phyloP scores from a whole-genome alignment of 2,797 vertebrate species.

The Semotilus atromaculatus region DNA sequence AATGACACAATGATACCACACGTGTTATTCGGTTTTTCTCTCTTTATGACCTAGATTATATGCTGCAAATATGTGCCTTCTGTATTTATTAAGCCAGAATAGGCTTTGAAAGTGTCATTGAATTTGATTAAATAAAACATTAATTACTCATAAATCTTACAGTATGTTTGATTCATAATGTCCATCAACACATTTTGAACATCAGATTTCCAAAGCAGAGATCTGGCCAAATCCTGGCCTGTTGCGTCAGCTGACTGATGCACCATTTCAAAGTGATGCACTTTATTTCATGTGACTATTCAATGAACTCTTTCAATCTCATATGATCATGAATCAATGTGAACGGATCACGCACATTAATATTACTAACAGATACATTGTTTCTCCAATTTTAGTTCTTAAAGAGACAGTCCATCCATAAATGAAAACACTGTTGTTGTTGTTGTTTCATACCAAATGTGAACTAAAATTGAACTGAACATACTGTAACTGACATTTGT shows the following conservation, averaged over 20 bases:
- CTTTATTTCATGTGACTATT: slow-evolving; percentile 33
- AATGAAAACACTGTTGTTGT: neutral
- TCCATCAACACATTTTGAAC: neutral
- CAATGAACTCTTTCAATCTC: slow-evolving; percentile 32
- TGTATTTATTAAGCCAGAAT: neutral
- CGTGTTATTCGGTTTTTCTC: neutral
- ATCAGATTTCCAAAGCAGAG: neutral
- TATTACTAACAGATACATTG: slow-evolving; percentile 16
- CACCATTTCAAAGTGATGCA: neutral
- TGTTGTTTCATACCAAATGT: neutral
- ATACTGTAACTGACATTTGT: neutral
- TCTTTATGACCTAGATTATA: neutral
- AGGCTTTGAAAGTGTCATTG: neutral
- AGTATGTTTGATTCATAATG: neutral
- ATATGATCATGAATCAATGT: slow-evolving; percentile 38
- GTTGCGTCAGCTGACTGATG: slow-evolving; percentile 43
- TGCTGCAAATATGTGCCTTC: neutral
- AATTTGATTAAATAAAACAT: neutral
- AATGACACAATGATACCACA: neutral
- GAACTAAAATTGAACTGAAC: neutral
- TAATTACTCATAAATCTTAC: neutral
- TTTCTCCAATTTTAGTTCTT: slow-evolving; percentile 13
- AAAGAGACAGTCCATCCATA: neutral
- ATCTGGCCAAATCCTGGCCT: neutral
- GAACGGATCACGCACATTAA: slow-evolving; percentile 20